Base-by-base conservation (phyloP, 2,888 invertebrate genomes). In the Iselma pallidipennis region DNA sequence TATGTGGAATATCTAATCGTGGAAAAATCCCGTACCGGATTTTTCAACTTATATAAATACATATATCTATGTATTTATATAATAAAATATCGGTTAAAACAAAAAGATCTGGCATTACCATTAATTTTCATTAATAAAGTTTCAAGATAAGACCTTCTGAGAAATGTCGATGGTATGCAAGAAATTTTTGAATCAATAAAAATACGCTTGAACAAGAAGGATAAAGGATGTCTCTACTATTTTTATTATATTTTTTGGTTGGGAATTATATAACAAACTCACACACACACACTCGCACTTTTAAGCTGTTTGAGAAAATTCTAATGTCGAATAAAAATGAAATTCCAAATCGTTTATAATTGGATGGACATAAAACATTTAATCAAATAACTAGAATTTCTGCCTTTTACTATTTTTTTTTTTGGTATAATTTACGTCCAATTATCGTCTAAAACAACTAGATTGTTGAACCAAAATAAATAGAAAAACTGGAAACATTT, bases 131-230 rank as follows among this genome's bases (percentile, higher is more conserved):
- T 62, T 58, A 62, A 62, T 62, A 55, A 45, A 50, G 33, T 37
- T 25, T 51, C 55, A 45, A 45, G 62, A 62, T 62, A 62, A 58
- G 31, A 55, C 51, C 55, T 58, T 62, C 62, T 51, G 28, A 58
- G 62, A 62, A 62, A 58, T 50, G 12, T n/a, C 53, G 62, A 51
- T 19, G 62, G 62, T 49, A 62, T 42, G 58, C 58, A 6, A 58
- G 58, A 58, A 21, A 62, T 62, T 62, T 58, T 57, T 7, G n/a
- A 26, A 62, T 58, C 62, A 62, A 58, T 62, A 62, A 58, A 62
- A 58, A 45, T n/a, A 12, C 10, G 23, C 45, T n/a, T 55, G 28
- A 55, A 60, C 52, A 51, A 56, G 31, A 29, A 53, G 52, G 29
- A 45, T 37, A 52, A 50, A 50, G 51, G 49, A 59, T 59, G 25